Conservation (phyloP, 2,113 vertebrate species). For the Aramus guarauna region DNA sequence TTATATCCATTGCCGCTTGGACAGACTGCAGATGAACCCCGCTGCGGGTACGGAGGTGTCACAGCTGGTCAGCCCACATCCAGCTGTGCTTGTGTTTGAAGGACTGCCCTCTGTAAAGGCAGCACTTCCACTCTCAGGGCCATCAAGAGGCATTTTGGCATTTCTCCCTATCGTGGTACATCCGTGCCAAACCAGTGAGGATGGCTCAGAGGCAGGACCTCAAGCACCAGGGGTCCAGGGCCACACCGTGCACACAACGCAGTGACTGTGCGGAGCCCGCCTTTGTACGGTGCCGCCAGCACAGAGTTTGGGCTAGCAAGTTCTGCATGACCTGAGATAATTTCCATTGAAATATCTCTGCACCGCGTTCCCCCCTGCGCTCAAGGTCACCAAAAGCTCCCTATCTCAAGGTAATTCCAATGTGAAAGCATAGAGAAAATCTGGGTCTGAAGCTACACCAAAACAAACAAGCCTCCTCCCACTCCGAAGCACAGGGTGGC, state of each 20-base stretch:
- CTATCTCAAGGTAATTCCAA: neutral
- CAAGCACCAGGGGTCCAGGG: neutral
- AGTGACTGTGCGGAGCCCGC: neutral
- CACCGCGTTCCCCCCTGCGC: neutral
- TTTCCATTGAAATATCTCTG: neutral
- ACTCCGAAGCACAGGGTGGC: rapidly evolving
- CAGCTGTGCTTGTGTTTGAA: neutral
- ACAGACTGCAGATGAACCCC: neutral
- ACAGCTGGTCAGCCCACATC: neutral
- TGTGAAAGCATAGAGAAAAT: neutral
- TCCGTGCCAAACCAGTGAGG: neutral
- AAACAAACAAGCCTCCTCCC: neutral
- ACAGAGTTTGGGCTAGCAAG: neutral
- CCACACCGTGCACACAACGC: neutral
- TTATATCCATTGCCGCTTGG: neutral
- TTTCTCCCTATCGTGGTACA: neutral
- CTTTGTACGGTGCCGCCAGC: rapidly evolving
- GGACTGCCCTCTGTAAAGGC: neutral
- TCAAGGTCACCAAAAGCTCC: neutral
- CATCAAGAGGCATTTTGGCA: neutral
- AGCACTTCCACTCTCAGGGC: neutral
- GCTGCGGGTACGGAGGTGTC: neutral
- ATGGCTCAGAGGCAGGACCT: neutral
- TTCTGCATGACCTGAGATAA: neutral
- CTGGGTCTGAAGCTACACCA: neutral